Base-by-base conservation (phyloP, 2,888 invertebrate genomes). In the Heliconius cydno region DNA sequence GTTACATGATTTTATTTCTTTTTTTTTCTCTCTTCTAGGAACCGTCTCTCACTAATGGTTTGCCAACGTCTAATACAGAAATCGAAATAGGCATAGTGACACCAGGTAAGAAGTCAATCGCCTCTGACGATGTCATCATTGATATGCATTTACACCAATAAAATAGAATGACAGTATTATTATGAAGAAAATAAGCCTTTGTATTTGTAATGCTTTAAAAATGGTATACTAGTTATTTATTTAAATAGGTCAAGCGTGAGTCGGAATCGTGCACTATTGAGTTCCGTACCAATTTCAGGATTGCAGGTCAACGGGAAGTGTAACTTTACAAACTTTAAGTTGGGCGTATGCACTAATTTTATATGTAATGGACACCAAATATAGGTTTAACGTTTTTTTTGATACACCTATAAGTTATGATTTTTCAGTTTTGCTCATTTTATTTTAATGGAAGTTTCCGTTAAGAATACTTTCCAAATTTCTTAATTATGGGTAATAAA, bases 111-210 rank as follows among this genome's bases (percentile, higher is more conserved):
- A 95, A 95, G 86, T 95, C 95, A 22, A 87, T 95, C 73, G 85
- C 87, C 0, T 95, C 96, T 19, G 96, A 96, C 84, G 95, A 96
- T 79, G 95, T 96, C 79, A 96, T 96, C 80, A 95, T 96, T 79
- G 96, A 96, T 83, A 96, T 96, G 95, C 95, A 94, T 92, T 91
- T 94, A 90, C 86, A 90, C 80, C 90, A 89, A 28, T 74, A 80
- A 63, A 81, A 28, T 75, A 15, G 41, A 52, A 60, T 60, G n/a
- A 10, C 13, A 19, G 75, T 75, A 75, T 63, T 74, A 63, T 65
- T 65, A 38, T 19, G 38, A n/a, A n/a, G 13, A 15, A 65, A 25
- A 63, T 6, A 38, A 13, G 22, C 71, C 72, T 57, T 60, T 57
- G 22, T 73, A 73, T 73, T 30, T 57, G 34, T 57, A 73, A 28